Percentiles rank a stretch among this genome's conserved stretches.
Evolutionary conservation across 1,140 invertebrate genomes (phyloP).

Genomic region (Polyergus mexicanus): DNA sequence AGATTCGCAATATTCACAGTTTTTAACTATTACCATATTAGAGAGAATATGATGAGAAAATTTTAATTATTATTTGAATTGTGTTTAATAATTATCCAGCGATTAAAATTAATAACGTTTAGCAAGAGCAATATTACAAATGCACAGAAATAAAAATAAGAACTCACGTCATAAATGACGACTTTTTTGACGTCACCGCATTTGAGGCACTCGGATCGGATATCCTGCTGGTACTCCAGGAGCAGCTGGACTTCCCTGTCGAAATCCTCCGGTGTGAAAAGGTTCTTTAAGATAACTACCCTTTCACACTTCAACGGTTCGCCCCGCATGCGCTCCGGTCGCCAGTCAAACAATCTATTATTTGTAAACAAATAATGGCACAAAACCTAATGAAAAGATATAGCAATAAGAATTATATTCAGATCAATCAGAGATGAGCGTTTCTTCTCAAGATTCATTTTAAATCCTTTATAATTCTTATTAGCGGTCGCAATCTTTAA

Average conservation of each 20-base stretch:
- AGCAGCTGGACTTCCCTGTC: conserved; percentile 95
- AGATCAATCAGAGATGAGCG: not conserved
- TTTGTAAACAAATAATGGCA: conserved; percentile 64
- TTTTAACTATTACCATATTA: not conserved
- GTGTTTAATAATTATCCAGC: not conserved
- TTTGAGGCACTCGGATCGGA: conserved; percentile 96
- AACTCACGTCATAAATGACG: conserved; percentile 96
- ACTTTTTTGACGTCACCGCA: conserved; percentile 98
- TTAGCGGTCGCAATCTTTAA: not conserved
- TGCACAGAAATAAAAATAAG: not conserved
- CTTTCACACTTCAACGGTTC: conserved; percentile 95
- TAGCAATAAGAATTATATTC: not conserved
- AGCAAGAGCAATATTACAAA: not conserved
- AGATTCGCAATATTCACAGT: not conserved
- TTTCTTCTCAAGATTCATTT: not conserved
- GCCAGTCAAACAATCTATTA: conserved; percentile 97
- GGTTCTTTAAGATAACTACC: conserved; percentile 97
- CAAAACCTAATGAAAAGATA: not conserved
- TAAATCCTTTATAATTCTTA: not conserved
- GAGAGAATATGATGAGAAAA: not conserved
- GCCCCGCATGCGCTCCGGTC: conserved; percentile 95
- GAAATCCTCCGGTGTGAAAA: conserved; percentile 97
- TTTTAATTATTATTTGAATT: not conserved
- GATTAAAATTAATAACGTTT: not conserved
- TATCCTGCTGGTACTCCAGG: conserved; percentile 96